Conservation (phyloP, 2,888 invertebrate genomes). For the Agonopterix heracliana region DNA sequence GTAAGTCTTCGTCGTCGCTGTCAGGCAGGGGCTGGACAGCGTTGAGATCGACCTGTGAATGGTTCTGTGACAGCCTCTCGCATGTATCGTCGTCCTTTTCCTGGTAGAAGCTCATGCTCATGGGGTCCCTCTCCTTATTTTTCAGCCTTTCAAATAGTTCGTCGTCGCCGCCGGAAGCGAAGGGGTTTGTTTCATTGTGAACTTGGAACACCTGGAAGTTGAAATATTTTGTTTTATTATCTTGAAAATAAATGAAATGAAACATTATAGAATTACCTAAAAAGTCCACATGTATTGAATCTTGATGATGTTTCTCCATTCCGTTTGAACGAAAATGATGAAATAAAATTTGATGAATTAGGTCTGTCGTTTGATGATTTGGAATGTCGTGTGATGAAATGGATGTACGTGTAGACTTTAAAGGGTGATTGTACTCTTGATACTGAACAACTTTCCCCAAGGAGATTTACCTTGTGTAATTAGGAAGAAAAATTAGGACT, state of each 20-base stretch:
- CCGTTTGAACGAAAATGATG: no score
- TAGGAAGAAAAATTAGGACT: no score
- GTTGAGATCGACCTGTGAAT: constrained; percentile 74
- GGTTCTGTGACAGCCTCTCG: constrained; percentile 49
- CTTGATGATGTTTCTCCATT: no score
- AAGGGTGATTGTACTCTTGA: no score
- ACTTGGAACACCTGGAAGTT: constrained; percentile 58
- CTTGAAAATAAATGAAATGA: background rate
- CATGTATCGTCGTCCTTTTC: constrained; percentile 75
- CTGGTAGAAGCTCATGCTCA: constrained; percentile 80
- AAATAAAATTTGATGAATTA: no score
- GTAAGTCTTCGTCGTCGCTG: constrained; percentile 65
- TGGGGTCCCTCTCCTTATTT: constrained; percentile 77
- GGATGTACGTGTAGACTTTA: no score
- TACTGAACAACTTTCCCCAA: no score
- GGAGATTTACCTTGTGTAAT: no score
- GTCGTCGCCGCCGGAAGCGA: constrained; percentile 59
- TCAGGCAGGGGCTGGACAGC: constrained; percentile 76
- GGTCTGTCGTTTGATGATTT: no score
- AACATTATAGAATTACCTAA: no score
- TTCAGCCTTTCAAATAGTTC: constrained; percentile 69
- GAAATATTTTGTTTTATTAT: background rate
- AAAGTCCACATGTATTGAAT: no score
- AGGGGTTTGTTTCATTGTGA: constrained; percentile 65
- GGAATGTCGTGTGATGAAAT: no score